Base-by-base conservation (phyloP, 2,888 invertebrate species). In the Caenorhabditis becei region DNA sequence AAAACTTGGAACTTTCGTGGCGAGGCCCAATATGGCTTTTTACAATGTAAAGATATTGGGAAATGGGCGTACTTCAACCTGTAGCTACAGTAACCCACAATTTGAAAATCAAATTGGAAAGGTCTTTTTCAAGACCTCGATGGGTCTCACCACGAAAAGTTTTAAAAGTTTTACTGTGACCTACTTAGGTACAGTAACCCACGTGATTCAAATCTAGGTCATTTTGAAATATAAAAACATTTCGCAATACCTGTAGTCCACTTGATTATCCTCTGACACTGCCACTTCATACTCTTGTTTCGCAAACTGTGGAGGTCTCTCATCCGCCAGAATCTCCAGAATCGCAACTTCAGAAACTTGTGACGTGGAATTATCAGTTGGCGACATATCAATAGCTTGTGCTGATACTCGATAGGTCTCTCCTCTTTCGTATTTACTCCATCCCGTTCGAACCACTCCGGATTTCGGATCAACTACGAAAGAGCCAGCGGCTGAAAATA, bases 251-350 rank as follows among this genome's bases (percentile, higher is more conserved):
- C 89, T 96, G 85, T 96, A 96, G 83, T 96, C 96, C 88, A 96
- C 95, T 49, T 96, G 96, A 92, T 96, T 96, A 80, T 97, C 97
- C 92, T 99, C 98, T 1, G 96, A 96, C 86, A 98, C 97, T 91
- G 96, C 96, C 0, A 97, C 96, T 91, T 95, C 95, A 92, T 98
- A 99, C 88, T 95, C 95, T 7, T 95, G 95, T 94, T 97, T 94
- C 92, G 96, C 97, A 93, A 99, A 98, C 92, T 99, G 98, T 0
- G 99, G 99, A 0, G 97, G 96, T 41, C 97, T 93, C 91, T 97
- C 96, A 75, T 97, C 98, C 11, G 88, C 85, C 10, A 85, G 65
- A 20, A 89, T 80, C 69, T 91, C 91, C 16, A 92, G 89, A 8
- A 91, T 90, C 28, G 90, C 91, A 20, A 91, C 82, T 62, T 90